Percentiles rank a stretch among this genome's conserved stretches.
phyloP scores from a whole-genome alignment of 2,113 vertebrate genomes.

The Notiomystis cincta region DNA sequence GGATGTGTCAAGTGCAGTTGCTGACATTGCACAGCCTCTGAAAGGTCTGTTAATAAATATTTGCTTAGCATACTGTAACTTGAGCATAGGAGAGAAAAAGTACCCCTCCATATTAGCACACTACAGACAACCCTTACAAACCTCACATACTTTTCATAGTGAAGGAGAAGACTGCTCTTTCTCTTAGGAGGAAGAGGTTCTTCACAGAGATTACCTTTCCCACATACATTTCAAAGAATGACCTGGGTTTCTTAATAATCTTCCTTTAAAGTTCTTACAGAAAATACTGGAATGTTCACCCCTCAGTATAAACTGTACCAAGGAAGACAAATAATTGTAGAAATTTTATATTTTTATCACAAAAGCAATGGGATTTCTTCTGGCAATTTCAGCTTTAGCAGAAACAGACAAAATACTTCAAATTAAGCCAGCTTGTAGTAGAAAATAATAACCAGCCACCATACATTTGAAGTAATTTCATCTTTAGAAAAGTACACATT shows the following conservation, averaged over 20 bases:
- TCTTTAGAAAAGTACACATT: neutral
- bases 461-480: neutral
- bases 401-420: neutral
- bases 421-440: neutral
- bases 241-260: neutral
- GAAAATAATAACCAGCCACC: neutral
- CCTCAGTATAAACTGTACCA: neutral
- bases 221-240: neutral
- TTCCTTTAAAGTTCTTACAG: neutral
- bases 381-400: neutral
- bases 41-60: conserved; percentile 51
- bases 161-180: neutral
- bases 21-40: neutral
- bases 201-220: neutral
- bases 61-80: conserved; percentile 49
- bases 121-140: neutral
- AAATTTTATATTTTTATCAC: neutral
- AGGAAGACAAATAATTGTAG: neutral
- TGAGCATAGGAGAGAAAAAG: neutral
- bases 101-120: neutral
- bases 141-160: neutral
- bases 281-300: neutral
- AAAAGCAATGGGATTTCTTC: neutral
- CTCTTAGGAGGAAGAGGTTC: neutral
- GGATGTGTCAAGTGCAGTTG: neutral